A percentile compares a stretch with the other conserved stretches of the same genome.
Evolutionary conservation across 1,140 invertebrate species (phyloP).

Genomic region (Lerema accius): DNA sequence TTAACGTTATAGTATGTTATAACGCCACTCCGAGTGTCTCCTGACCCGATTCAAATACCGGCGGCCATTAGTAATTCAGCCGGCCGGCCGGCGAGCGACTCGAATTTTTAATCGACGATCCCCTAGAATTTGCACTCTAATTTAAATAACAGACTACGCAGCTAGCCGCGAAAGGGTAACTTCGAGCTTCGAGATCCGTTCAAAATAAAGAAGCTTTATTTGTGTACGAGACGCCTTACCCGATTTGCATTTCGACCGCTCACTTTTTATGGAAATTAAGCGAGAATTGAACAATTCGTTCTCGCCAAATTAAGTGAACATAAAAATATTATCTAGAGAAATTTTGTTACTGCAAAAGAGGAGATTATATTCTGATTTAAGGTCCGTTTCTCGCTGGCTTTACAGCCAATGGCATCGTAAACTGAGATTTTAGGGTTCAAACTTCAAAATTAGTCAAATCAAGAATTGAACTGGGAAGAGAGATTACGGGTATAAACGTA

Average conservation of each 20-base stretch:
- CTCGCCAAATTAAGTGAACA: background rate
- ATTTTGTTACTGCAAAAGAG: background rate
- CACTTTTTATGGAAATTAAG: constrained; percentile 23
- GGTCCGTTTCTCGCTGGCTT: background rate
- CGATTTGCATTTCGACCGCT: constrained; percentile 27
- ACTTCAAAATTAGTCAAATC: background rate
- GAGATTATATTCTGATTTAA: background rate
- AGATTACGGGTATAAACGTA: background rate
- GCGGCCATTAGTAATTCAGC: constrained; percentile 54
- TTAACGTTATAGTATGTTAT: constrained; percentile 39
- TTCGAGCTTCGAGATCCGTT: constrained; percentile 40
- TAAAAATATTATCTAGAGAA: constrained; percentile 1
- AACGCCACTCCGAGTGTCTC: constrained; percentile 41
- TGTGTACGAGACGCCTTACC: constrained; percentile 25
- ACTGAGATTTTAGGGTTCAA: background rate
- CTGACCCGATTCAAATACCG: constrained; percentile 46
- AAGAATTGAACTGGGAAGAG: background rate
- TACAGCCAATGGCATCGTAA: background rate
- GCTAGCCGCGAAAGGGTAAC: constrained; percentile 41
- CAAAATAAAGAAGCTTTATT: constrained; percentile 33
- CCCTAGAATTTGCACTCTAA: constrained; percentile 56
- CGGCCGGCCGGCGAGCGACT: constrained; percentile 40
- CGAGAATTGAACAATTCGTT: constrained; percentile 14
- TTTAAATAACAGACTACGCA: constrained; percentile 59
- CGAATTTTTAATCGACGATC: constrained; percentile 69